Base-by-base conservation (phyloP, 2,113 vertebrate genomes). In the Cettia cetti region DNA sequence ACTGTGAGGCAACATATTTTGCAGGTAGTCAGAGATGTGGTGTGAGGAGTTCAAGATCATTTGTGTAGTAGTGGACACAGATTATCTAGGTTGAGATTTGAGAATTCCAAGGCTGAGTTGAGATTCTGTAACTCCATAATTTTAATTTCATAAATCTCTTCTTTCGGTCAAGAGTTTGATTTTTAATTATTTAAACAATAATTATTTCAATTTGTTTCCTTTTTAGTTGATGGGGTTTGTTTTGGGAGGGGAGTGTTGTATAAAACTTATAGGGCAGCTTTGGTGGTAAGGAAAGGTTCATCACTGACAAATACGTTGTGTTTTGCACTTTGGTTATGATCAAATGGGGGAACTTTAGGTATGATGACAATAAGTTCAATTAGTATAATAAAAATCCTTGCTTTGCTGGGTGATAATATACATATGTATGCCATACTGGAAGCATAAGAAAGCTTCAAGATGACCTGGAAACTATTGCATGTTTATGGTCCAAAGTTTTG, bases 301-400 rank as follows among this genome's bases (percentile, higher is more conserved):
- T 70, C n/a, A n/a, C 11, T 78, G 44, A 15, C 13, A 47, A 70
- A 49, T 35, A 23, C 24, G 35, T 66, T 75, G 30, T 0, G 0
- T 22, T 44, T 21, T 23, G 13, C 27, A 20, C 37, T 82, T 80
- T 42, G 20, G 6, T 57, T 54, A 7, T 59, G 31, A 24, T 59
- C 19, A 53, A 80, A 53, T 28, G 11, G 21, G 13, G 60, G 7
- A 61, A 31, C 11, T 53, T 69, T 13, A 78, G 21, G 7, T 42
- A 31, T 71, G 7, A 7, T 40, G 11, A 44, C 10, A 80, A 26
- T 33, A 15, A 28, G 15, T 80, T 80, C 44, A 72, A 0, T 54
- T 77, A 72, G 20, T 31, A 3, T 13, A 53, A 47, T 40, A 37
- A 68, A 76, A 82, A 52, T 56, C 1, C 35, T 14, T 81, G 35